phyloP scores from a whole-genome alignment of 2,113 vertebrate genomes.

The Cisticola juncidis region DNA sequence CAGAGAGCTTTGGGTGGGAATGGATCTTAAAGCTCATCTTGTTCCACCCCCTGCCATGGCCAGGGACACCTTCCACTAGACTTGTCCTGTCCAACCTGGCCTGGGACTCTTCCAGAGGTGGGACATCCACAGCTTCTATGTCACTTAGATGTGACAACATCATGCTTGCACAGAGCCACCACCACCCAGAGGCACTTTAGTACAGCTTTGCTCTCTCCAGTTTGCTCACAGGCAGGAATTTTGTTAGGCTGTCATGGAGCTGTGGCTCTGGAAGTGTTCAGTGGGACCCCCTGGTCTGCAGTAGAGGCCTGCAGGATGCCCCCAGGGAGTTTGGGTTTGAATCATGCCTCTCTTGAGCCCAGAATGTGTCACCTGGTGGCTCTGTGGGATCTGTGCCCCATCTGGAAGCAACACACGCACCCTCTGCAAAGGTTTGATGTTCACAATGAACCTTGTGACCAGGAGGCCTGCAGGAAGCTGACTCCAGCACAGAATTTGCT shows the following conservation, averaged over 20 bases:
- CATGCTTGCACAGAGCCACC: not conserved
- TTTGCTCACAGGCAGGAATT: not conserved
- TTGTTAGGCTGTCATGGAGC: not conserved
- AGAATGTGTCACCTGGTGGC: not conserved
- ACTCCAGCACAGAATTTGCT: not conserved
- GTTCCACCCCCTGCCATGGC: not conserved
- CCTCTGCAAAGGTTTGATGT: not conserved
- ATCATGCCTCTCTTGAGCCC: fast-evolving
- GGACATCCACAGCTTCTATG: not conserved
- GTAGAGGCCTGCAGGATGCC: not conserved
- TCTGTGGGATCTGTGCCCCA: fast-evolving
- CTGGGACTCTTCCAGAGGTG: not conserved
- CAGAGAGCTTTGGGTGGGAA: not conserved
- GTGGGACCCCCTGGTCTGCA: not conserved
- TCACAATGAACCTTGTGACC: not conserved
- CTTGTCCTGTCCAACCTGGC: fast-evolving
- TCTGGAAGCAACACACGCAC: fast-evolving
- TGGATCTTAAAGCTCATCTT: not conserved
- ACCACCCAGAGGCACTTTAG: fast-evolving
- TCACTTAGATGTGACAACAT: not conserved
- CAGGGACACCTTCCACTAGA: not conserved
- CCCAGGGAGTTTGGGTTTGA: not conserved
- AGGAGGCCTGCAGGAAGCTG: not conserved
- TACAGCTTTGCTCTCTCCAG: not conserved
- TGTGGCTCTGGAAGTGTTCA: not conserved